Conservation (phyloP, 2,797 vertebrate genomes). For the Danio tinwini region DNA sequence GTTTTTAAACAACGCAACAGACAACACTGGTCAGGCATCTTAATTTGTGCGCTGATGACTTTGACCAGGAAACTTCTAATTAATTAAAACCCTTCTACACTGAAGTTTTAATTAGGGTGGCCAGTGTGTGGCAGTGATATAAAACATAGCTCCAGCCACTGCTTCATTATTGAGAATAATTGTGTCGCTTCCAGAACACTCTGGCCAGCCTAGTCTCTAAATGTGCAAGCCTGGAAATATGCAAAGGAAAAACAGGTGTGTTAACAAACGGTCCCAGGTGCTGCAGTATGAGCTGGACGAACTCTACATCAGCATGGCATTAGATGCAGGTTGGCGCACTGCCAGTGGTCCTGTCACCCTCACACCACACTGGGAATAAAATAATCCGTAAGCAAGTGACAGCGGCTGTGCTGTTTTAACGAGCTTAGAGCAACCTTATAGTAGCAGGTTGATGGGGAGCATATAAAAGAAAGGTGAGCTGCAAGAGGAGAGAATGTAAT, state of each 20-base stretch:
- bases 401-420: conserved; percentile 17
- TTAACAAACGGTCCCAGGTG: conserved; percentile 26
- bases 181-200: conserved; percentile 38
- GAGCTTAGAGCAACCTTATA: conserved; percentile 17
- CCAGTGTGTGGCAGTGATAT: conserved; percentile 54
- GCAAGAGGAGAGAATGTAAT: conserved; percentile 26
- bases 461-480: conserved; percentile 37
- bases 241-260: conserved; percentile 1
- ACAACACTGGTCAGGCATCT: conserved; percentile 27
- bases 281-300: background rate
- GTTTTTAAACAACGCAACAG: conserved; percentile 17
- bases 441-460: conserved; percentile 36
- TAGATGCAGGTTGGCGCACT: conserved; percentile 42
- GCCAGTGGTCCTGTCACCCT: conserved; percentile 63
- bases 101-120: conserved; percentile 59
- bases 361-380: conserved; percentile 17
- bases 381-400: conserved; percentile 50
- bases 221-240: background rate
- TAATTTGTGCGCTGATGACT: conserved; percentile 47
- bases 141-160: conserved; percentile 49
- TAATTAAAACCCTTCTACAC: conserved; percentile 53
- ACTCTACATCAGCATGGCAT: background rate
- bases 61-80: conserved; percentile 46
- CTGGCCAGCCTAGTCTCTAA: conserved; percentile 6
- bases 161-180: conserved; percentile 62